Evolutionary conservation across 2,888 invertebrate genomes (phyloP).

Genomic region (Nysson spinosus): DNA sequence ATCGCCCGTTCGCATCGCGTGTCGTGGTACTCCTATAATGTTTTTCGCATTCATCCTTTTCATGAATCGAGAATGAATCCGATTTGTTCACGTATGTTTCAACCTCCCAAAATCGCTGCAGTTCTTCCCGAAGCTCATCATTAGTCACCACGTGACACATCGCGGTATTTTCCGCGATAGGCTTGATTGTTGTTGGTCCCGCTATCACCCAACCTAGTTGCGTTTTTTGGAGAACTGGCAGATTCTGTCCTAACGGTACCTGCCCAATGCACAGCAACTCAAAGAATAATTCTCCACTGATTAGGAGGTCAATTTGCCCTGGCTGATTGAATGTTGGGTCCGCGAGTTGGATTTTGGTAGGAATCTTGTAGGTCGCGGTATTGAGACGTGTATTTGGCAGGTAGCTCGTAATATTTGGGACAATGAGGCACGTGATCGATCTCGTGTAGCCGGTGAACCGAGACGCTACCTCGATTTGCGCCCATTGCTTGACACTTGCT

Average conservation of each 20-base stretch:
- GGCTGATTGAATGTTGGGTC: conserved; percentile 6
- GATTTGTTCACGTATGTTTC: background rate
- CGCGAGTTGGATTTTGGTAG: background rate
- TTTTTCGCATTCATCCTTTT: background rate
- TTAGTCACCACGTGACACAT: background rate
- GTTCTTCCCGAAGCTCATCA: background rate
- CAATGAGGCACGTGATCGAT: background rate
- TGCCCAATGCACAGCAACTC: conserved; percentile 15
- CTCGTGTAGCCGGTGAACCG: background rate
- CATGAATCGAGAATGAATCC: background rate
- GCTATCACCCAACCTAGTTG: conserved; percentile 7
- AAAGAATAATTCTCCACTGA: conserved; percentile 11
- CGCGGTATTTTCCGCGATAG: too few relatives aligned
- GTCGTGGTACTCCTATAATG: background rate
- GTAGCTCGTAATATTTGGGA: background rate
- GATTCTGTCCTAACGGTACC: background rate
- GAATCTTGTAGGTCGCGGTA: background rate
- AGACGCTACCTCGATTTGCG: too few relatives aligned
- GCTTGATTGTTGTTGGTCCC: background rate
- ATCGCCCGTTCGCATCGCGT: background rate
- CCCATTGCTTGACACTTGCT: background rate
- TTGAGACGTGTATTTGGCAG: background rate
- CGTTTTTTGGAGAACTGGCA: conserved; percentile 7
- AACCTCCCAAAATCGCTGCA: conserved; percentile 5
- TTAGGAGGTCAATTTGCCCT: conserved; percentile 4